Evolutionary conservation across 2,888 invertebrate species (phyloP).

Genomic region (Callosobruchus maculatus): DNA sequence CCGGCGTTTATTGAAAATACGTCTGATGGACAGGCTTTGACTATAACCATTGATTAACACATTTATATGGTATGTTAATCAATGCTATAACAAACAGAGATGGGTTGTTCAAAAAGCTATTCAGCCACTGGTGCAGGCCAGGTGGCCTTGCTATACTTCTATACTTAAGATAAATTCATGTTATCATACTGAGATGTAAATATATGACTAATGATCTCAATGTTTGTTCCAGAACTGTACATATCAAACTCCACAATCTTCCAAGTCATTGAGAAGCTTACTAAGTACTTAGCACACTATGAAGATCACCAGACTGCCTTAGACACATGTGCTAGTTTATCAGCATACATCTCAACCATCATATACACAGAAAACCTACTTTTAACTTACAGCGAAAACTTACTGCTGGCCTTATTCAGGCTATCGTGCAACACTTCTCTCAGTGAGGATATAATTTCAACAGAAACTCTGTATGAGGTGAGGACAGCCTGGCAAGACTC

Average conservation of each 20-base stretch:
- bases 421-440: conserved; percentile 46
- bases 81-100: too few relatives aligned
- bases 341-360: conserved; percentile 53
- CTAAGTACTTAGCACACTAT: conserved; percentile 39
- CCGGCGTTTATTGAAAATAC: too few relatives aligned
- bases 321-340: conserved; percentile 53
- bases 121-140: too few relatives aligned
- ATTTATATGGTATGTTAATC: too few relatives aligned
- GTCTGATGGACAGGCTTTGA: too few relatives aligned
- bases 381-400: conserved; percentile 43
- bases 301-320: conserved; percentile 38
- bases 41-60: too few relatives aligned
- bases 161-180: too few relatives aligned
- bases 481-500: conserved; percentile 59
- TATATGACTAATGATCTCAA: too few relatives aligned
- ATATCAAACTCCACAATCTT: conserved; percentile 45
- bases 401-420: conserved; percentile 51
- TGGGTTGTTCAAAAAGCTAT: too few relatives aligned
- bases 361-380: conserved; percentile 50
- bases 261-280: conserved; percentile 47
- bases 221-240: conserved; percentile 45
- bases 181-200: too few relatives aligned
- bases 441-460: conserved; percentile 43
- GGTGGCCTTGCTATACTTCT: too few relatives aligned
- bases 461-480: conserved; percentile 56